phyloP scores from a whole-genome alignment of 2,797 vertebrate species.

The Kryptolebias ocellatus region DNA sequence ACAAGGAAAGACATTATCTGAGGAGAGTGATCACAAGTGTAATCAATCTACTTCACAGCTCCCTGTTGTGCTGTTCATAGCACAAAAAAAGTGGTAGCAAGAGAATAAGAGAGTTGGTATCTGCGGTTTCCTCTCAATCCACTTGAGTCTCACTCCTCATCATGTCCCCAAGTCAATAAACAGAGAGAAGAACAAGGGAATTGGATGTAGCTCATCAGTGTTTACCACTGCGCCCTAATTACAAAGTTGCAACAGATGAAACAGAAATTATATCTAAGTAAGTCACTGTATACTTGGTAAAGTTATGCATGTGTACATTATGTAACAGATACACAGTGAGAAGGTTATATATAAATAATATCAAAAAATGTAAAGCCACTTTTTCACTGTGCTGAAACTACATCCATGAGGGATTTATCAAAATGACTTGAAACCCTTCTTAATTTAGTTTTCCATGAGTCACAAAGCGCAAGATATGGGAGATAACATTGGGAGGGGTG shows the following conservation, averaged over 20 bases:
- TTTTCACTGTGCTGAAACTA: too few relatives aligned
- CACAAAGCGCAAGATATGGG: too few relatives aligned
- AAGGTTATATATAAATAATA: neutral
- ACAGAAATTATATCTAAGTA: constrained; percentile 44
- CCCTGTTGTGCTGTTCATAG: constrained; percentile 50
- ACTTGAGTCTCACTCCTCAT: constrained; percentile 47
- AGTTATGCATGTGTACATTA: constrained; percentile 17
- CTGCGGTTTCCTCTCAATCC: constrained; percentile 47
- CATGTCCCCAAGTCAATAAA: constrained; percentile 64
- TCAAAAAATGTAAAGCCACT: too few relatives aligned
- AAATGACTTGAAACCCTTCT: too few relatives aligned
- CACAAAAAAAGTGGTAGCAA: constrained; percentile 44
- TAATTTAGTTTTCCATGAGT: too few relatives aligned
- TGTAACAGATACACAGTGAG: neutral
- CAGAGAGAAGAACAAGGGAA: constrained; percentile 63
- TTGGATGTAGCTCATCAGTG: constrained; percentile 61
- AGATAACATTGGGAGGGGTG: too few relatives aligned
- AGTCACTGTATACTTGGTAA: constrained; percentile 31
- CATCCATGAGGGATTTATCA: too few relatives aligned
- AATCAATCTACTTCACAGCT: constrained; percentile 76
- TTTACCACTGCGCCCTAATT: constrained; percentile 66
- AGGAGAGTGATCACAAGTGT: constrained; percentile 70
- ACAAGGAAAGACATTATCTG: constrained; percentile 77
- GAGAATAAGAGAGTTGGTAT: constrained; percentile 46
- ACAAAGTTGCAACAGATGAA: constrained; percentile 50